Conservation (phyloP, 2,113 vertebrate genomes). For the Neotoma lepida region DNA sequence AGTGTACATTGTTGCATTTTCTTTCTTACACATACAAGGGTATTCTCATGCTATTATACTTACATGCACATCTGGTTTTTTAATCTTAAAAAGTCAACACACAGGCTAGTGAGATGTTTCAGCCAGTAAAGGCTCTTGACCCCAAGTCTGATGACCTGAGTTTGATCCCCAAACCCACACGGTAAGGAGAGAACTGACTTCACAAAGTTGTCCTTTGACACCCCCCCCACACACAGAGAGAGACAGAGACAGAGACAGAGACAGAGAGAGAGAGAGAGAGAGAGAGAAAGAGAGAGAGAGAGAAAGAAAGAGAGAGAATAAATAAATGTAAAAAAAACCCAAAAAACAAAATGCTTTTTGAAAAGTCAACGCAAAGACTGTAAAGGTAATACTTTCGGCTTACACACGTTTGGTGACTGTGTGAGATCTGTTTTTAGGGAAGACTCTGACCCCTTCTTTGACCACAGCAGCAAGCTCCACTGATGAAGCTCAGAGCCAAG, state of each 20-base stretch:
- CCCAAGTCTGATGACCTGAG: background rate
- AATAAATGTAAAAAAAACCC: background rate
- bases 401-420: background rate
- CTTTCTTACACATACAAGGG: background rate
- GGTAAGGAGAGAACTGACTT: background rate
- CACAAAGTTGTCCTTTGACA: background rate
- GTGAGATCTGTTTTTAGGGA: background rate
- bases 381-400: background rate
- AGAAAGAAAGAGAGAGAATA: background rate
- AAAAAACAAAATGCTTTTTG: background rate
- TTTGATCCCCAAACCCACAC: background rate
- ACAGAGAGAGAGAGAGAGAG: too few relatives aligned
- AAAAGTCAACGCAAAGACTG: background rate
- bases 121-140: background rate
- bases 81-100: slow-evolving; percentile 15
- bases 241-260: too few relatives aligned
- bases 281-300: too few relatives aligned
- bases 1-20: background rate
- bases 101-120: background rate
- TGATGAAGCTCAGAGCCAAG: background rate
- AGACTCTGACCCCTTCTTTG: background rate
- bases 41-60: background rate
- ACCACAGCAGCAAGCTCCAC: background rate
- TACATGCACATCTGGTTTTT: background rate
- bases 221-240: background rate